phyloP scores from a whole-genome alignment of 1,140 invertebrate species.

The Trachymyrmex cornetzi region DNA sequence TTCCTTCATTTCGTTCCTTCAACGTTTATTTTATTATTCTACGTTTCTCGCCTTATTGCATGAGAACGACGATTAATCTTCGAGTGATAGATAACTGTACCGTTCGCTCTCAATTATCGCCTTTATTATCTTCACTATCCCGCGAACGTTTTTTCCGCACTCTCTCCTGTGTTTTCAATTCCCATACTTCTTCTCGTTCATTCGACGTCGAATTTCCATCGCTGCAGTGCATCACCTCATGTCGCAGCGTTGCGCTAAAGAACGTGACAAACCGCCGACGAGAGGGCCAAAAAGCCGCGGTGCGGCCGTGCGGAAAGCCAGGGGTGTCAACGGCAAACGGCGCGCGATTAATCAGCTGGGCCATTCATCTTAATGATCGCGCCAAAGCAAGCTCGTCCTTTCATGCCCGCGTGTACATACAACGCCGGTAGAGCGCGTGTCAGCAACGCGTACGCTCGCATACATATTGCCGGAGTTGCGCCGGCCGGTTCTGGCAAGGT shows the following conservation, averaged over 20 bases:
- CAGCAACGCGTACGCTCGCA: conserved; percentile 38
- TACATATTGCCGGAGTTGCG: conserved; percentile 13
- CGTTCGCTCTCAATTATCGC: conserved; percentile 15
- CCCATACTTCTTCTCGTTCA: background rate
- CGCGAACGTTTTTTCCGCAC: conserved; percentile 20
- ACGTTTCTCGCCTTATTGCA: background rate
- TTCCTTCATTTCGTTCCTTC: background rate
- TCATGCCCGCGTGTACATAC: conserved; percentile 53
- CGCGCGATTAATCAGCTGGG: conserved; percentile 77
- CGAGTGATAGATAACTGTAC: conserved; percentile 7
- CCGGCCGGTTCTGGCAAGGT: conserved; percentile 52
- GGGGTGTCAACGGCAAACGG: conserved; percentile 76
- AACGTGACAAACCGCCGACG: conserved; percentile 63
- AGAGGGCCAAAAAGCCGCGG: conserved; percentile 46
- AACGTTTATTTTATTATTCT: background rate
- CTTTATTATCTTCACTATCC: conserved; percentile 8
- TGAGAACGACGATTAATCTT: background rate
- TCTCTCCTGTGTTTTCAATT: conserved; percentile 26
- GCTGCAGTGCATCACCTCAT: conserved; percentile 29
- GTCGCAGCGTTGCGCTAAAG: conserved; percentile 6
- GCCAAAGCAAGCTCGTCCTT: conserved; percentile 70
- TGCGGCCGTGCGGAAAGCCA: conserved; percentile 46
- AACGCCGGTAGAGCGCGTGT: conserved; percentile 32
- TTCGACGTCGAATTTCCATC: conserved; percentile 32
- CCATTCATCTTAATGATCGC: conserved; percentile 80